Evolutionary conservation across 2,888 invertebrate species (phyloP).

Genomic region (Phanerotoma sp.): DNA sequence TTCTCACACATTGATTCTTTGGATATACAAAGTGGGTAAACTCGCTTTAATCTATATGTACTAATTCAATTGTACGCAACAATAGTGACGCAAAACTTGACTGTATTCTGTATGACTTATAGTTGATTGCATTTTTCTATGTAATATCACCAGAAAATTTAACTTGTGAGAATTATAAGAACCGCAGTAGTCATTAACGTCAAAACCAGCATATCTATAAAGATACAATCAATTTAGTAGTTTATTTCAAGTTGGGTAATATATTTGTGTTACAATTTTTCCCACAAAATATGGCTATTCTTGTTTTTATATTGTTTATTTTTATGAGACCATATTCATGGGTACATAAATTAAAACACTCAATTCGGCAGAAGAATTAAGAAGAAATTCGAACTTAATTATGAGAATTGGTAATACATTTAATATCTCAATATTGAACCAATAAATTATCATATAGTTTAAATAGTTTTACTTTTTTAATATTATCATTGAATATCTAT

Average conservation of each 20-base stretch:
- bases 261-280: no score
- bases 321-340: no score
- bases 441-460: no score
- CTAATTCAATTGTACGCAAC: conserved; percentile 17
- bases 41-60: conserved; percentile 8
- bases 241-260: no score
- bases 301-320: conserved; percentile 16
- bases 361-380: no score
- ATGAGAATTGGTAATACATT: no score
- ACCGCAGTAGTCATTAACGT: conserved; percentile 22
- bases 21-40: background rate
- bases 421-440: no score
- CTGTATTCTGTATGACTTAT: background rate
- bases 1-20: background rate
- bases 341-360: no score
- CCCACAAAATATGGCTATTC: no score
- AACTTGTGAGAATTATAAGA: background rate
- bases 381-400: no score
- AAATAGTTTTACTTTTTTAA: no score
- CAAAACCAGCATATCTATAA: conserved; percentile 25
- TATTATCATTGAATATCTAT: no score
- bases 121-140: background rate
- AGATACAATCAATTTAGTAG: conserved; percentile 7
- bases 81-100: conserved; percentile 17
- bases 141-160: background rate